Evolutionary conservation across 2,888 invertebrate genomes (phyloP).

Genomic region (Cylloceria caligata): DNA sequence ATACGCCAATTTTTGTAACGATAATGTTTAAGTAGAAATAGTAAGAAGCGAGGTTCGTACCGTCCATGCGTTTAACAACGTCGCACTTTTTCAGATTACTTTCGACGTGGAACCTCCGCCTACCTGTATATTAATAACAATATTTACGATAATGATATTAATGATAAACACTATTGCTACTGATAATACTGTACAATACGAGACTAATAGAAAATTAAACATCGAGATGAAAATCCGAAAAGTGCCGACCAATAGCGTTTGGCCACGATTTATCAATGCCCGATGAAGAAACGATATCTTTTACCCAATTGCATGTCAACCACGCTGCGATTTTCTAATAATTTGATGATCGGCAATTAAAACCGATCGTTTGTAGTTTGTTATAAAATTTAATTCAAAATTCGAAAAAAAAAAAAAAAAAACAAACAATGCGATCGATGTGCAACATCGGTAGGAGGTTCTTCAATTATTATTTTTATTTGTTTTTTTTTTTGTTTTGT

Average conservation of each 20-base stretch:
- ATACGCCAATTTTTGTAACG: constrained; percentile 69
- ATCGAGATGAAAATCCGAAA: constrained; percentile 34
- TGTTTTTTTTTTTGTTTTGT: too few species aligned
- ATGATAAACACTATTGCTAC: constrained; percentile 59
- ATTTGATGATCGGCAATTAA: constrained; percentile 57
- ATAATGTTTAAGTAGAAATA: constrained; percentile 65
- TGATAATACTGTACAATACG: constrained; percentile 63
- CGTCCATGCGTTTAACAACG: constrained; percentile 22
- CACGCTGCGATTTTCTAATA: constrained; percentile 43
- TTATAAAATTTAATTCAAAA: constrained; percentile 36
- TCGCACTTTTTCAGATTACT: constrained; percentile 25
- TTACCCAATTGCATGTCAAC: constrained; percentile 41
- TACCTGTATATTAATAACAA: constrained; percentile 66
- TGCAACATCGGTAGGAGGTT: constrained; percentile 34
- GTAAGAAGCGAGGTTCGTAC: constrained; percentile 49
- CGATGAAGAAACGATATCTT: constrained; percentile 18
- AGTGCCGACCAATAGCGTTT: constrained; percentile 7
- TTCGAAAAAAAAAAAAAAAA: constrained; percentile 27
- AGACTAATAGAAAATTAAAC: constrained; percentile 51
- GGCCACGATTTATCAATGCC: constrained; percentile 18
- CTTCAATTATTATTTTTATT: too few species aligned
- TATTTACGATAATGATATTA: constrained; percentile 66
- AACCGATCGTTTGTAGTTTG: constrained; percentile 57
- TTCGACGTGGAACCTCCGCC: constrained; percentile 57
- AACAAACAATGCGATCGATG: constrained; percentile 50